Evolutionary conservation across 64 coral and sea anemone genomes (phyloP).

Genomic region (Pocillopora damicornis): DNA sequence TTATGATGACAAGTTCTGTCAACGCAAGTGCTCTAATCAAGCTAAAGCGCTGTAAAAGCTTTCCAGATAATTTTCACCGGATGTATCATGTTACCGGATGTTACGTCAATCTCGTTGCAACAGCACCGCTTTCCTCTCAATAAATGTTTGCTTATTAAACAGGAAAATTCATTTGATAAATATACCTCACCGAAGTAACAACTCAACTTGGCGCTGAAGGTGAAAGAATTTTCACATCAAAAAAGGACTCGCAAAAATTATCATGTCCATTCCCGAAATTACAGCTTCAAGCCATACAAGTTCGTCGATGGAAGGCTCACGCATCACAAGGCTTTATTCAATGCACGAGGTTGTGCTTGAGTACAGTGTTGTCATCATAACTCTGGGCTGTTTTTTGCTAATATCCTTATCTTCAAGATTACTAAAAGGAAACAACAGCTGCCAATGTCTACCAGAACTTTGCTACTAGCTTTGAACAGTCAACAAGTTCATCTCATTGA

Average conservation of each 20-base stretch:
- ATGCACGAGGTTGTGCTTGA: constrained; percentile 17
- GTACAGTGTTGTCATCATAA: constrained; percentile 23
- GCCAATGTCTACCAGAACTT: background rate
- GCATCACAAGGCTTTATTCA: constrained; percentile 13
- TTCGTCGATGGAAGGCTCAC: background rate
- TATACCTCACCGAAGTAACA: background rate
- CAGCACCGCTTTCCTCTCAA: background rate
- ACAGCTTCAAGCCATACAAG: background rate
- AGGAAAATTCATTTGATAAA: background rate
- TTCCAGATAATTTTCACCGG: background rate
- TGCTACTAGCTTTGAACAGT: background rate
- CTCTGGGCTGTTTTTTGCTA: constrained; percentile 12
- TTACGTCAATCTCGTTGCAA: constrained; percentile 30
- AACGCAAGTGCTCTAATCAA: background rate
- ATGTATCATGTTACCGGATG: constrained; percentile 7
- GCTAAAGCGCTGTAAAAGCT: background rate
- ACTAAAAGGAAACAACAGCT: background rate
- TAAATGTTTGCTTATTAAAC: background rate
- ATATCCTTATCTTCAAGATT: constrained; percentile 20
- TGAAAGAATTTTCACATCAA: background rate
- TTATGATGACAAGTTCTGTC: constrained; percentile 7
- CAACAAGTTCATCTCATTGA: background rate
- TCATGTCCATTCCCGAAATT: no score
- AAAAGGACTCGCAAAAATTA: background rate
- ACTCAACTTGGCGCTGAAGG: background rate